A percentile compares a stretch with the other conserved stretches of the same genome.
Conservation (phyloP, 2,797 vertebrate species). For the Margarornis squamiger region DNA sequence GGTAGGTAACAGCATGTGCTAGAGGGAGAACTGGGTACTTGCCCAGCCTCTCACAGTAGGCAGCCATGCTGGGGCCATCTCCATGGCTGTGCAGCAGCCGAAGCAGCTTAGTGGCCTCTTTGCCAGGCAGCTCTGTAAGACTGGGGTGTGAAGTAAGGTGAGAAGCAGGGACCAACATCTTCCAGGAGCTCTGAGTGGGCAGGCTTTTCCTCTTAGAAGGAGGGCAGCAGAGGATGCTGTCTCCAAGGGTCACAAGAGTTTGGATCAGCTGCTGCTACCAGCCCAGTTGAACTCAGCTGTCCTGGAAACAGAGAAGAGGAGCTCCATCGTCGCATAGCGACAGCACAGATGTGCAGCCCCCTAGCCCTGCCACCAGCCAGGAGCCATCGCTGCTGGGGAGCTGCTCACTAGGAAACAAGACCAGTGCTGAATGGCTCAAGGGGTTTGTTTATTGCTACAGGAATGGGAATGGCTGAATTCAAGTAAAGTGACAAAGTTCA, state of each 20-base stretch:
- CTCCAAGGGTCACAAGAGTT: neutral
- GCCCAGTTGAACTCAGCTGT: neutral
- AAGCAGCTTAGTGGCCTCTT: neutral
- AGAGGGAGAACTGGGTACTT: neutral
- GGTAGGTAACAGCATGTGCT: neutral
- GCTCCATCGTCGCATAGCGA: fast-evolving
- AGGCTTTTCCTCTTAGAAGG: neutral
- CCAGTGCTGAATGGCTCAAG: neutral
- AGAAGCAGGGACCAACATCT: neutral
- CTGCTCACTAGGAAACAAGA: neutral
- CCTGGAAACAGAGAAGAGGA: neutral
- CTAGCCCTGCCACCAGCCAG: fast-evolving
- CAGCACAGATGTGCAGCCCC: fast-evolving
- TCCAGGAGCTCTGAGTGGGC: neutral
- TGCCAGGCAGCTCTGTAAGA: neutral
- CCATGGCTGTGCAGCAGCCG: neutral
- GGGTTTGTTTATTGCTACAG: constrained; percentile 59
- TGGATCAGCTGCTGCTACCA: neutral
- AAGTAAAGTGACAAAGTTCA: neutral
- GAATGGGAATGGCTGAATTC: neutral
- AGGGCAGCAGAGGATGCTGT: neutral
- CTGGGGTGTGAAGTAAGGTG: neutral
- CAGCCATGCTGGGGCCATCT: neutral
- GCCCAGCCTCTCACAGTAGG: neutral
- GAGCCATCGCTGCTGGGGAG: fast-evolving